phyloP scores from a whole-genome alignment of 2,113 vertebrate genomes.

The Falcunculus frontatus region DNA sequence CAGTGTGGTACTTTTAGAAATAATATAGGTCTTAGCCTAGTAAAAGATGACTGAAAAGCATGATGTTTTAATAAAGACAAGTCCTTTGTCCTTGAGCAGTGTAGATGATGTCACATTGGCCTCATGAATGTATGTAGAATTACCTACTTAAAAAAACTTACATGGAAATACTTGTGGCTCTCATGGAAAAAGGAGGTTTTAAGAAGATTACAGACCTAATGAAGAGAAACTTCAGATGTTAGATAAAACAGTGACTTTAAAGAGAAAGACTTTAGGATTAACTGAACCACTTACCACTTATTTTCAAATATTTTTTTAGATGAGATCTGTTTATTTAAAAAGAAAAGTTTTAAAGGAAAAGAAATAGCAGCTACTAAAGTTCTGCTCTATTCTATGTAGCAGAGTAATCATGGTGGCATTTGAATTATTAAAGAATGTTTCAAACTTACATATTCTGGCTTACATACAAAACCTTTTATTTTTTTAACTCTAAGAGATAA shows the following conservation, averaged over 20 bases:
- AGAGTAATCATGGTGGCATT: neutral
- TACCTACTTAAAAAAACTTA: conserved; percentile 4
- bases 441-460: neutral
- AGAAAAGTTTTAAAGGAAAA: neutral
- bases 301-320: neutral
- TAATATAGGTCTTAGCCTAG: neutral
- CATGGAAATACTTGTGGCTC: conserved; percentile 8
- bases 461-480: neutral
- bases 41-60: neutral
- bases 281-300: neutral
- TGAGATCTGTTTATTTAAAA: neutral
- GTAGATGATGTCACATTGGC: conserved; percentile 25
- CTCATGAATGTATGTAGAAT: conserved; percentile 27
- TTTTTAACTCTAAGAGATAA: neutral
- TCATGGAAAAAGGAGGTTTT: neutral
- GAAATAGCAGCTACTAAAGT: neutral
- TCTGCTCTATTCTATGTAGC: neutral
- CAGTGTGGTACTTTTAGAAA: neutral
- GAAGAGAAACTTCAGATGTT: conserved; percentile 2
- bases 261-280: neutral
- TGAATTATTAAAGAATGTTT: neutral
- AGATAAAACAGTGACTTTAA: conserved; percentile 1
- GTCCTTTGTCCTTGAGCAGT: conserved; percentile 12
- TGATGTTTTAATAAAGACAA: conserved; percentile 28
- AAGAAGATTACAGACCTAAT: conserved; percentile 34